Conservation (phyloP, 2,888 invertebrate species). For the Blera fallax region DNA sequence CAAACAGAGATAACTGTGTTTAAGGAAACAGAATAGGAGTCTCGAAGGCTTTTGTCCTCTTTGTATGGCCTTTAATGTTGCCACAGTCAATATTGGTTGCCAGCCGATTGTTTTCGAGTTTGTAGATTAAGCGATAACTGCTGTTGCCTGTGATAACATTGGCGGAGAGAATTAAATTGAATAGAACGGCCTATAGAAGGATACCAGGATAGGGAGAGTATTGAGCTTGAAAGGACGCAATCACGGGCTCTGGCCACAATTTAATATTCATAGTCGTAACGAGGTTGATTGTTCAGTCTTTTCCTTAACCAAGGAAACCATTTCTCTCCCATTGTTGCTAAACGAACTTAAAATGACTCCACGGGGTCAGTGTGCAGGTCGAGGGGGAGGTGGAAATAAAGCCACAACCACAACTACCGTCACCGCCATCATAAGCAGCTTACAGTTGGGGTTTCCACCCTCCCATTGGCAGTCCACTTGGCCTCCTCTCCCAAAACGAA, state of each 20-base stretch:
- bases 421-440: background rate
- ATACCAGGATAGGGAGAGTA: too few species aligned
- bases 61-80: slow-evolving; percentile 14
- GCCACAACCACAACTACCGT: background rate
- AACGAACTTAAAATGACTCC: background rate
- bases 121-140: slow-evolving; percentile 9
- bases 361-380: background rate
- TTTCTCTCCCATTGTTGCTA: background rate
- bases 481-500: background rate
- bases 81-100: background rate
- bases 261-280: background rate
- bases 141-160: background rate
- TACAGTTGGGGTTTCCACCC: background rate
- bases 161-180: background rate
- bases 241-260: too few species aligned
- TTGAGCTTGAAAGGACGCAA: too few species aligned
- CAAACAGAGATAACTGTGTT: background rate
- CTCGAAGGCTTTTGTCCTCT: background rate
- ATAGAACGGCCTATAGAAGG: background rate
- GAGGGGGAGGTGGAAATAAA: background rate
- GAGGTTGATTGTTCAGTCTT: background rate
- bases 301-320: background rate
- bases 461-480: background rate
- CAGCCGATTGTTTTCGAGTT: slow-evolving; percentile 3
- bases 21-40: background rate